Evolutionary conservation across 2,113 vertebrate species (phyloP), one percentile per base, ranked within the genome.

Genomic region (Rallus limicola): DNA sequence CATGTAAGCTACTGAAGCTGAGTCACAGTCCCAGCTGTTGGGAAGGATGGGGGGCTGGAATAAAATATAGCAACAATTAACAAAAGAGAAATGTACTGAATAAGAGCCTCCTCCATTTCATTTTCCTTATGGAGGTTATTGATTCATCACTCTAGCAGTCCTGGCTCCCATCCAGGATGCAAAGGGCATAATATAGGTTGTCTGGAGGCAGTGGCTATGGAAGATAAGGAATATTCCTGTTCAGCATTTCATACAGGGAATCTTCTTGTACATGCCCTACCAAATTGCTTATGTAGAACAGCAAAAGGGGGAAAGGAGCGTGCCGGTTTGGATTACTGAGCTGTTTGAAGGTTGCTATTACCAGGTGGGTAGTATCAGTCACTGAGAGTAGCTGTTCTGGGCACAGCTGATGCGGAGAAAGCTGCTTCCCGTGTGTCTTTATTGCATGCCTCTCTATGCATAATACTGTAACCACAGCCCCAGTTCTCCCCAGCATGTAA

Each of bases 61-160:
- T 95, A 92, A 96, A 84, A 97, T 91, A 94, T 13, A 93, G 78
- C n/a, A 82, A 94, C 87, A 95, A 96, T 95, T 95, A 95, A 90
- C 90, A 82, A 77, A 82, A 95, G 78, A 93, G 74, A 72, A 89
- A 91, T 65, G 86, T 89, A 91, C 86, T 82, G 81, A 91, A 82
- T 82, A 95, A 93, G 86, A 91, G 86, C 74, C 85, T 91, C 55
- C 81, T 96, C 88, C 81, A 87, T 96, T 95, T 95, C 50, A 91
- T 96, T 96, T 95, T 92, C 96, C 88, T 93, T 92, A 88, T 86
- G 93, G 82, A 94, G 92, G 48, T 24, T 92, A 91, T 65, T 96
- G 92, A 94, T 96, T 96, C 88, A 93, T 91, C 94, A 69, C 46
- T 87, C 70, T 8, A 34, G 86, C 86, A 65, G 78, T 46, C 59